Evolutionary conservation across 2,113 vertebrate genomes (phyloP).

Genomic region (Penelope pileata): DNA sequence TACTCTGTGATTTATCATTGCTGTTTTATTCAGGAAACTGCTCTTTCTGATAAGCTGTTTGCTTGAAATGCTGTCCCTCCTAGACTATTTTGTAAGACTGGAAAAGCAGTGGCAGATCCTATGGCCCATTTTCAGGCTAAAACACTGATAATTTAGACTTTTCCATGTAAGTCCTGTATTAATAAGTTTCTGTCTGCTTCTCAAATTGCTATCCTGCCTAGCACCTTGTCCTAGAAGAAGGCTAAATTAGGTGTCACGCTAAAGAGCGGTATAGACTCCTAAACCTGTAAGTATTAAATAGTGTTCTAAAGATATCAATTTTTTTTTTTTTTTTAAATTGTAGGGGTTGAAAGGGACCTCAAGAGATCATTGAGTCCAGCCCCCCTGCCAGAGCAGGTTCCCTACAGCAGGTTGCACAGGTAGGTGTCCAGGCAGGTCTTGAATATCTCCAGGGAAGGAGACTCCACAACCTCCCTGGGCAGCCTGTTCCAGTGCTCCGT

Average conservation of each 20-base stretch:
- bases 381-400: too few species aligned
- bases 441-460: too few species aligned
- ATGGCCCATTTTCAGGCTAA: neutral
- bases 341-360: too few species aligned
- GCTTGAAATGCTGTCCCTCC: conserved; percentile 59
- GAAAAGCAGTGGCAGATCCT: conserved; percentile 62
- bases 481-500: too few species aligned
- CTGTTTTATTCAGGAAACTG: conserved; percentile 59
- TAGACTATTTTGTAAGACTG: conserved; percentile 54
- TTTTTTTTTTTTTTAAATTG: too few species aligned
- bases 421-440: too few species aligned
- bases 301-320: neutral
- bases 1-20: conserved; percentile 60
- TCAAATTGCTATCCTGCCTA: neutral
- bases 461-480: too few species aligned
- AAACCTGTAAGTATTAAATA: neutral
- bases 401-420: too few species aligned
- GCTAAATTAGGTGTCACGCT: neutral
- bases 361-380: too few species aligned
- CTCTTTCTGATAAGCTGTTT: conserved; percentile 69
- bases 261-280: neutral
- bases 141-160: neutral
- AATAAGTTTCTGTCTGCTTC: neutral
- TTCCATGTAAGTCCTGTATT: neutral
- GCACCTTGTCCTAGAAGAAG: neutral